These are phyloP conservation scores for Sinosuthora webbiana DNA, from an alignment of 2,113 vertebrate genomes.

Conservation along the genomic window DNA sequence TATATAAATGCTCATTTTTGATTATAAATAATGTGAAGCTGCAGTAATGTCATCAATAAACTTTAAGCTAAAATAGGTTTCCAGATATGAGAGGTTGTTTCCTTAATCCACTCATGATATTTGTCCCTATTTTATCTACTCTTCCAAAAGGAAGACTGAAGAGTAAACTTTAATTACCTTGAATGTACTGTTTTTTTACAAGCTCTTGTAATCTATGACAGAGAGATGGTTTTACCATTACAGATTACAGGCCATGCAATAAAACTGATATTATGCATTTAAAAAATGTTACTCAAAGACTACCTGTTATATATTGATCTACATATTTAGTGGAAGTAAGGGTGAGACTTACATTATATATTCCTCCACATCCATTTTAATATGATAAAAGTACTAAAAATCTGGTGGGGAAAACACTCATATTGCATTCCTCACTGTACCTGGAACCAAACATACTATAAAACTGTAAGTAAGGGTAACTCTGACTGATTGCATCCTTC, in stretches of 20 bases:
- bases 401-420: neutral
- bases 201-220: fast-evolving
- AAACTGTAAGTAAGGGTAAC: neutral
- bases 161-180: neutral
- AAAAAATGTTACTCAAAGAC: neutral
- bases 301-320: neutral
- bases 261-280: neutral
- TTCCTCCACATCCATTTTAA: neutral
- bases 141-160: neutral
- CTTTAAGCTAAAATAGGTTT: neutral
- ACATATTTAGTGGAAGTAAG: neutral
- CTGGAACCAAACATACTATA: neutral
- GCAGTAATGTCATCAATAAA: neutral
- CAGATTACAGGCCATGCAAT: neutral
- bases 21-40: neutral
- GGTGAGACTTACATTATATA: neutral
- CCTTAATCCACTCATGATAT: neutral
- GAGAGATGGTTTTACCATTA: neutral
- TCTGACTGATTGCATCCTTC: neutral
- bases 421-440: neutral
- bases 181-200: neutral
- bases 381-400: neutral
- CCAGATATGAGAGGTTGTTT: neutral
- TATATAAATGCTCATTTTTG: neutral
- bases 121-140: neutral